Evolutionary conservation across 2,113 vertebrate species (phyloP).

Genomic region (Anhinga rufa): DNA sequence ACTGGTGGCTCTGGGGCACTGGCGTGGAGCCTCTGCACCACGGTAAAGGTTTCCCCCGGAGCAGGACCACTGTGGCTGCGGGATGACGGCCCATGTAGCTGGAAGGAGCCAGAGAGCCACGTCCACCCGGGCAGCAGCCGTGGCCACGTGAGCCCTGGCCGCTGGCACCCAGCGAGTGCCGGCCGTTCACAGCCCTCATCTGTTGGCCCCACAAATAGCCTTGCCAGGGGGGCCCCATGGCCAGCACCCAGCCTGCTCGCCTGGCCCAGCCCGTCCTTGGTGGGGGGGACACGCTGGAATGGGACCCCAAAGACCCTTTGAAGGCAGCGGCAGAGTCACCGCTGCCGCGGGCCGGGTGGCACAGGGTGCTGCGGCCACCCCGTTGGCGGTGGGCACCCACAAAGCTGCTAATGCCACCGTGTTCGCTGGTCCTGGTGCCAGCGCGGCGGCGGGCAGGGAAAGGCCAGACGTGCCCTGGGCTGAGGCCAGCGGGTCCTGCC

Average conservation of each 20-base stretch:
- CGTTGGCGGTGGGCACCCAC: not conserved
- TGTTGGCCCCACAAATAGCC: not conserved
- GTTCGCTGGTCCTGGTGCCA: not conserved
- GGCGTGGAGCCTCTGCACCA: too few relatives aligned
- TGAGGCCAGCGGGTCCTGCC: not conserved
- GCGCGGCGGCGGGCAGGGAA: not conserved
- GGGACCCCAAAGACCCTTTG: not conserved
- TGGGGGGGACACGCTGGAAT: rapidly evolving
- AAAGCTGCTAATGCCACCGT: not conserved
- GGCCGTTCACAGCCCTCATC: not conserved
- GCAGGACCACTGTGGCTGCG: rapidly evolving
- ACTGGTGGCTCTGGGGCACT: not conserved
- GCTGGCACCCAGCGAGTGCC: not conserved
- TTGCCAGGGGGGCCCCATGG: rapidly evolving
- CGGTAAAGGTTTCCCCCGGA: too few relatives aligned
- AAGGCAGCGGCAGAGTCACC: too few relatives aligned
- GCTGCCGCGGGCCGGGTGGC: not conserved
- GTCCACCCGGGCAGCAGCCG: not conserved
- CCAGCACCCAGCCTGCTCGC: not conserved
- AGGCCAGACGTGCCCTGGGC: not conserved
- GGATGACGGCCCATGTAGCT: too few relatives aligned
- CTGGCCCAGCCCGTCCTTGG: not conserved
- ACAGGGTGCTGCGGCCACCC: too few relatives aligned
- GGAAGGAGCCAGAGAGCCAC: rapidly evolving
- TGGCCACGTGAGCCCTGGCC: not conserved